A percentile compares a stretch with the other conserved stretches of the same genome.
Conservation (phyloP, 2,888 invertebrate species). For the Hymenopus coronatus region DNA sequence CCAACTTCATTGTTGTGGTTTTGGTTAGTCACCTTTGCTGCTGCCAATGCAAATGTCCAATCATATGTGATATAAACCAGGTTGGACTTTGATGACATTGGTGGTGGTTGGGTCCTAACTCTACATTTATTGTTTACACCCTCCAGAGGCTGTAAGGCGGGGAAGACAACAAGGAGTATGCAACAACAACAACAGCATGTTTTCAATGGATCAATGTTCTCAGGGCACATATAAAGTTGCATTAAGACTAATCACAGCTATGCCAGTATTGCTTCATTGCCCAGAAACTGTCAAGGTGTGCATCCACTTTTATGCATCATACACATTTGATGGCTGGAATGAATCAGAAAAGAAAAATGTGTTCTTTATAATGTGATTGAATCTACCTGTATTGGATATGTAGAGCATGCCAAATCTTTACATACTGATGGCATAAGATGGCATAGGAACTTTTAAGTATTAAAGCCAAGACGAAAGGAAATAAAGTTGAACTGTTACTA, state of each 20-base stretch:
- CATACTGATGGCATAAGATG: too few species aligned
- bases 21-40: slow-evolving; percentile 31
- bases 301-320: too few species aligned
- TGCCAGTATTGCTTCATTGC: background rate
- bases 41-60: slow-evolving; percentile 49
- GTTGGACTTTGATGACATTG: slow-evolving; percentile 51
- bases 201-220: background rate
- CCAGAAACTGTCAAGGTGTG: background rate
- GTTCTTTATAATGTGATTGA: too few species aligned
- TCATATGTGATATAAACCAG: slow-evolving; percentile 41
- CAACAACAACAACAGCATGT: background rate
- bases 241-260: background rate
- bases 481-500: too few species aligned
- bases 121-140: slow-evolving; percentile 2
- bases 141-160: background rate
- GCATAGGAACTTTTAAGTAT: too few species aligned
- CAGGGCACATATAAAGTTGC: background rate
- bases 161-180: background rate
- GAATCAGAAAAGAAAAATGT: too few species aligned
- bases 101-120: slow-evolving; percentile 35
- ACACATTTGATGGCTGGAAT: too few species aligned
- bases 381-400: too few species aligned
- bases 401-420: too few species aligned
- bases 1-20: slow-evolving; percentile 12
- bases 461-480: too few species aligned